Base-by-base conservation (phyloP, 2,113 vertebrate genomes). In the Fregata magnificens region DNA sequence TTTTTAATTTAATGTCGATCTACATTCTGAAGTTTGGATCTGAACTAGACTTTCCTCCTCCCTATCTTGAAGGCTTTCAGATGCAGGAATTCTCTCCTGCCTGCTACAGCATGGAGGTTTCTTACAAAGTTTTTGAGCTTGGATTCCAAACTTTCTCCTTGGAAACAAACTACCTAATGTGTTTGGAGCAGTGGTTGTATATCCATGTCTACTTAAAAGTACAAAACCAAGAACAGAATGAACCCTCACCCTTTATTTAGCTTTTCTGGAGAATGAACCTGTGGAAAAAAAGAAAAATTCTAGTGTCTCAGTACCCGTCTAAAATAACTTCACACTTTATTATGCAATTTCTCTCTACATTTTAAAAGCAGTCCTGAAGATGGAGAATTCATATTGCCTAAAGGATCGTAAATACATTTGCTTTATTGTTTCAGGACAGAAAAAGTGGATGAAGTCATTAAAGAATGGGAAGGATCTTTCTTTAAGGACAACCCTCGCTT, bases 401-500 rank as follows among this genome's bases (percentile, higher is more conserved):
- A 86, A 95, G 47, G 36, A 85, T 87, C 40, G 53, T 40, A 88
- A 74, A 91, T 65, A 50, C 28, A n/a, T 77, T 84, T 95, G 47
- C 65, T 97, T 95, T 98, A 14, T 92, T 96, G 92, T 98, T 98
- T 88, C 98, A 99, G 99, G 97, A 99, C 99, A 6, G 99, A 99
- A 98, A 99, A 99, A 96, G 99, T 99, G 67, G 99, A 99, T 97
- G 98, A 99, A 98, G 99, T 99, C 52, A 99, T 99, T 65, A 99
- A 99, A 97, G 99, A 99, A 95, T 99, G 99, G 99, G 99, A 99
- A 98, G 99, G 99, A 25, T 99, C 99, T 18, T 99, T 99, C 98
- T 99, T 99, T 98, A 99, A 99, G 96, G 99, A 99, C 97, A 99
- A 99, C 94, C 99, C 99, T 31, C 99, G 98, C 79, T 97, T 99